Conservation (phyloP, 1,140 invertebrate species). For the Halictus rubicundus region DNA sequence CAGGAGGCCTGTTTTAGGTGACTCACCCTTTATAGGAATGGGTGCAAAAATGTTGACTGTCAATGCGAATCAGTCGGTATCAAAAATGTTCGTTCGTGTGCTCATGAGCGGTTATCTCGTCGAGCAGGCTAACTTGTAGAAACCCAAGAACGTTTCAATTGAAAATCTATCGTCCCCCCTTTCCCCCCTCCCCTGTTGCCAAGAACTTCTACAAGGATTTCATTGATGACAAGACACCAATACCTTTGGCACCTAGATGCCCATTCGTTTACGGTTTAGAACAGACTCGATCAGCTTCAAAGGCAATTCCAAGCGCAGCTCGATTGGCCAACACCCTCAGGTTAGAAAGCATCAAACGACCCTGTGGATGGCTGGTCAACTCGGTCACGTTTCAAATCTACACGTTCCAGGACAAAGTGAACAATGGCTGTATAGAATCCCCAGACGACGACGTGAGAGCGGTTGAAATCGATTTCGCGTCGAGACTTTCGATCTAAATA, state of each 20-base stretch:
- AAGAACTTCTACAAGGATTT: constrained; percentile 28
- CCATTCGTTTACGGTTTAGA: constrained; percentile 57
- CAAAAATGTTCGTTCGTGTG: too few species aligned
- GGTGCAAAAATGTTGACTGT: too few species aligned
- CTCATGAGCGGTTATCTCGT: too few species aligned
- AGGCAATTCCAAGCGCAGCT: constrained; percentile 59
- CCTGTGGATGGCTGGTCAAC: constrained; percentile 30
- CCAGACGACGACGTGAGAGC: background rate
- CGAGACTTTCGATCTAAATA: background rate
- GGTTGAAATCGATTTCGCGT: constrained; percentile 18
- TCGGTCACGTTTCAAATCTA: constrained; percentile 54
- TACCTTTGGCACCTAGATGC: constrained; percentile 58
- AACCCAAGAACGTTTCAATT: too few species aligned
- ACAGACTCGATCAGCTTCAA: constrained; percentile 65
- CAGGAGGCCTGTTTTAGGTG: too few species aligned
- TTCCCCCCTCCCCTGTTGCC: constrained; percentile 10
- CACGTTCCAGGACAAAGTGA: constrained; percentile 38
- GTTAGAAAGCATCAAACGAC: constrained; percentile 66
- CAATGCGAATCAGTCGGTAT: too few species aligned
- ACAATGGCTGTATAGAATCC: constrained; percentile 35
- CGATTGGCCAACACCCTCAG: constrained; percentile 66
- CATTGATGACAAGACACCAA: constrained; percentile 55
- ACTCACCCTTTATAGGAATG: too few species aligned
- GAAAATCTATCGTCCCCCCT: too few species aligned
- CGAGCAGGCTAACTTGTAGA: too few species aligned